A percentile compares a stretch with the other conserved stretches of the same genome.
These are phyloP conservation scores for Beaufortia kweichowensis DNA, from an alignment of 2,113 vertebrate species.

Conservation along the genomic window DNA sequence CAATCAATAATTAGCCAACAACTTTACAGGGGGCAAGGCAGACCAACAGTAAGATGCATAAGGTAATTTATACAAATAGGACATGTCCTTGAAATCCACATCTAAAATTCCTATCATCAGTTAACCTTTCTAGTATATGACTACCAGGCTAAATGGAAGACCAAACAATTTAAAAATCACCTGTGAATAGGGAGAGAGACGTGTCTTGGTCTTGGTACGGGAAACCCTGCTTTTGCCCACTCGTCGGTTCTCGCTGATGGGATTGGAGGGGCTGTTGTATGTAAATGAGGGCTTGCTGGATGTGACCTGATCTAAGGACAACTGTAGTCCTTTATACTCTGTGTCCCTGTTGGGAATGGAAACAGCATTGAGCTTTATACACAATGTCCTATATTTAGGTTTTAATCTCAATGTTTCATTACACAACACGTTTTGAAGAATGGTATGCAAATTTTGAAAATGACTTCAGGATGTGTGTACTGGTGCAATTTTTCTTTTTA, in stretches of 20 bases:
- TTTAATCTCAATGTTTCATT: constrained; percentile 45
- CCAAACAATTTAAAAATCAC: constrained; percentile 72
- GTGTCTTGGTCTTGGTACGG: constrained; percentile 85
- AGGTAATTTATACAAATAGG: background rate
- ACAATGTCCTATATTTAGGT: constrained; percentile 17
- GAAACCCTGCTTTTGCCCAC: constrained; percentile 80
- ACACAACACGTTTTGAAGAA: constrained; percentile 34
- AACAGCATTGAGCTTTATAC: constrained; percentile 18
- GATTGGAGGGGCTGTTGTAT: constrained; percentile 80
- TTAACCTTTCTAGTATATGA: too few relatives aligned
- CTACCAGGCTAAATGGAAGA: too few relatives aligned
- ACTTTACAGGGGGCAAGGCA: background rate
- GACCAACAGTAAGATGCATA: background rate
- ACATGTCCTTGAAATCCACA: background rate
- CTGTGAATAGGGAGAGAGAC: constrained; percentile 93
- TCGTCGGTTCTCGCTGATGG: constrained; percentile 81
- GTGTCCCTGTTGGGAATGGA: constrained; percentile 81
- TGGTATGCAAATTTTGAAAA: constrained; percentile 31
- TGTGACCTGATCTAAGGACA: constrained; percentile 92
- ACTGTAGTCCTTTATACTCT: constrained; percentile 95
- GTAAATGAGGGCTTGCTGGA: constrained; percentile 85
- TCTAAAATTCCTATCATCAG: background rate
- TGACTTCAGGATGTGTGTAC: constrained; percentile 45
- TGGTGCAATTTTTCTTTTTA: constrained; percentile 46
- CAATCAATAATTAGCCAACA: background rate